These are phyloP conservation scores for Rhizomys pruinosus DNA, from an alignment of 2,113 vertebrate genomes.

Conservation along the genomic window DNA sequence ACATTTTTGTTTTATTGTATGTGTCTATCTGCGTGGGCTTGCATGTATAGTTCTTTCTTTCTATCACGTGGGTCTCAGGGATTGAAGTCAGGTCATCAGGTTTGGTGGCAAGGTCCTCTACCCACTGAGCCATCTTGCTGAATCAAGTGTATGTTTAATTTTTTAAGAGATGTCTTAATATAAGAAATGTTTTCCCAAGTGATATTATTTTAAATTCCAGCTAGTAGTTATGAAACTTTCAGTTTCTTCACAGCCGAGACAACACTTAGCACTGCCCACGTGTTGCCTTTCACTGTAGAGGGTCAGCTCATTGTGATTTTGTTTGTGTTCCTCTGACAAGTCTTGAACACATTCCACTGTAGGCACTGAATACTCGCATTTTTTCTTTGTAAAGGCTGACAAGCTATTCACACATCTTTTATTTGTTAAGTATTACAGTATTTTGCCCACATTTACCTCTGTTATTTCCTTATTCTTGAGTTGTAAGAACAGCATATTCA, in stretches of 20 bases:
- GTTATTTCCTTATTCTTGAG: not conserved
- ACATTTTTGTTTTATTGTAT: no score
- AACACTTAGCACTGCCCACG: not conserved
- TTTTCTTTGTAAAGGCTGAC: not conserved
- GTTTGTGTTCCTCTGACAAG: not conserved
- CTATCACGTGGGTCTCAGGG: no score
- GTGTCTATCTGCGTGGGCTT: no score
- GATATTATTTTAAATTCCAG: not conserved
- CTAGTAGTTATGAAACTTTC: not conserved
- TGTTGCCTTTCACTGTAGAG: no score
- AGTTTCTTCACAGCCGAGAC: not conserved
- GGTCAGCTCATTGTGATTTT: not conserved
- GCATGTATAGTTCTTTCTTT: no score
- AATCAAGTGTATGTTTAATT: no score
- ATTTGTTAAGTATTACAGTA: not conserved
- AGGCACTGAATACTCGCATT: not conserved
- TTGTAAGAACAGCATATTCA: constrained; percentile 16
- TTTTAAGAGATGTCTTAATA: not conserved
- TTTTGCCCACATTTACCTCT: not conserved
- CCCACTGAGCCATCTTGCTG: no score
- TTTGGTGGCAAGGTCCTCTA: no score
- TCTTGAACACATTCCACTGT: not conserved
- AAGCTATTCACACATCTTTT: not conserved
- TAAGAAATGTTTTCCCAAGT: not conserved
- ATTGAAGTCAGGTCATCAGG: no score